Evolutionary conservation across 2,797 vertebrate genomes (phyloP).

Genomic region (Lates japonicus): DNA sequence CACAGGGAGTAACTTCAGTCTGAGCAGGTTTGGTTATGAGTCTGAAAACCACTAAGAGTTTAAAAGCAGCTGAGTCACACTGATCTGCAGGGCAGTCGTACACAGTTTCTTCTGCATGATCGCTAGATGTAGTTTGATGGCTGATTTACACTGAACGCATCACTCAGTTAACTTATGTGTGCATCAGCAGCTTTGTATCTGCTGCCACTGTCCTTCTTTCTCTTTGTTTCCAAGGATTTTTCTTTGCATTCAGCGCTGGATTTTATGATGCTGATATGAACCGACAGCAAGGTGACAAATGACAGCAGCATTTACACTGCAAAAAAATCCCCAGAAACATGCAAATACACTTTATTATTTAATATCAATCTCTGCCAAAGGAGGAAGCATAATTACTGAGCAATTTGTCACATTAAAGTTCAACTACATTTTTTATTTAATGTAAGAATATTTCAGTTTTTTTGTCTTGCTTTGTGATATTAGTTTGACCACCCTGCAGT

Average conservation of each 20-base stretch:
- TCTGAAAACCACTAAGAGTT: slow-evolving; percentile 25
- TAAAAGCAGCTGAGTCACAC: slow-evolving; percentile 34
- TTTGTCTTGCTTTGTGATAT: neutral
- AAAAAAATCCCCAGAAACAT: neutral
- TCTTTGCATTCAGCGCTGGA: neutral
- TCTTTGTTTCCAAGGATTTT: neutral
- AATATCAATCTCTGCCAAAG: too few relatives aligned
- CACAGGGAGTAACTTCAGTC: slow-evolving; percentile 45
- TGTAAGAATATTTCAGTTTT: too few relatives aligned
- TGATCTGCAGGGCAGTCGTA: slow-evolving; percentile 1
- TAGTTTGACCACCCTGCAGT: neutral
- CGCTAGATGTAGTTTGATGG: slow-evolving; percentile 19
- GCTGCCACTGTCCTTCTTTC: neutral
- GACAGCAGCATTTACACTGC: neutral
- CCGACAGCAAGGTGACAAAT: slow-evolving; percentile 1
- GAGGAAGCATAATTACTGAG: neutral
- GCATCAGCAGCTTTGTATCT: slow-evolving; percentile 31
- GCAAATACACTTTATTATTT: neutral
- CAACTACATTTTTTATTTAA: neutral
- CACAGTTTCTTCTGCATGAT: neutral
- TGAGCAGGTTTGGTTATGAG: slow-evolving; percentile 30
- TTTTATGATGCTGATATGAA: neutral
- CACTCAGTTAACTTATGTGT: slow-evolving; percentile 19
- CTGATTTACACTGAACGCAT: slow-evolving; percentile 26
- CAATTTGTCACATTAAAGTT: neutral